Conservation (phyloP, 2,888 invertebrate species). For the Parelbella ahira region DNA sequence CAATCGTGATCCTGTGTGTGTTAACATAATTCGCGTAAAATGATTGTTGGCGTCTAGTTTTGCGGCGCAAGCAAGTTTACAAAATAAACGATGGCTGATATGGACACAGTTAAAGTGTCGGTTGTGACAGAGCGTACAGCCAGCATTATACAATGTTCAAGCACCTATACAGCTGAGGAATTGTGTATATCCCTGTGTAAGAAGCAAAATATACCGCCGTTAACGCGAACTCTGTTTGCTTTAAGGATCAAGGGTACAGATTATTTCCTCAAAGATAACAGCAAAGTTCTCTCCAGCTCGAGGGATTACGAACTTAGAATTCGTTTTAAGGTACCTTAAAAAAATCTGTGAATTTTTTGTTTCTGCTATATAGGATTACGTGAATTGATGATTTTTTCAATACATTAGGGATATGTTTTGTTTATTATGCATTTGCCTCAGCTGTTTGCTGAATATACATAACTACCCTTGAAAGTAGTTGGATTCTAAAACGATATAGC, state of each 20-base stretch:
- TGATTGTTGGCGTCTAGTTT: slow-evolving; percentile 56
- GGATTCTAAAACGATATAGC: too few relatives aligned
- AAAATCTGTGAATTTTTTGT: too few relatives aligned
- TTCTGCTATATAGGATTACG: too few relatives aligned
- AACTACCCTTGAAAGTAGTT: too few relatives aligned
- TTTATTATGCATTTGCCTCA: too few relatives aligned
- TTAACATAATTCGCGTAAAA: slow-evolving; percentile 47
- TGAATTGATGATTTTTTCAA: too few relatives aligned
- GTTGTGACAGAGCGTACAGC: slow-evolving; percentile 63
- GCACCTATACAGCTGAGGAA: slow-evolving; percentile 82
- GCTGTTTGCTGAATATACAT: too few relatives aligned
- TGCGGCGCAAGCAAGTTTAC: slow-evolving; percentile 53
- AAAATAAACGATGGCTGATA: slow-evolving; percentile 56
- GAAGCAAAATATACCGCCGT: slow-evolving; percentile 86
- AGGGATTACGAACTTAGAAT: slow-evolving; percentile 87
- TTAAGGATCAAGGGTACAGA: slow-evolving; percentile 83
- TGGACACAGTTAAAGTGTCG: slow-evolving; percentile 66
- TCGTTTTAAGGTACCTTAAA: slow-evolving; percentile 86
- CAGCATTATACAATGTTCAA: slow-evolving; percentile 65
- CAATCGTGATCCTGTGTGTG: slow-evolving; percentile 36
- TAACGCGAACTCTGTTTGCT: slow-evolving; percentile 89
- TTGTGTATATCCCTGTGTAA: slow-evolving; percentile 86
- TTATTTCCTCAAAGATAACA: slow-evolving; percentile 85
- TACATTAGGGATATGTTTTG: too few relatives aligned
- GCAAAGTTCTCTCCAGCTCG: slow-evolving; percentile 63